These are phyloP conservation scores for Phymanthus crucifer DNA, from an alignment of 92 coral and sea anemone genomes.

Conservation along the genomic window DNA sequence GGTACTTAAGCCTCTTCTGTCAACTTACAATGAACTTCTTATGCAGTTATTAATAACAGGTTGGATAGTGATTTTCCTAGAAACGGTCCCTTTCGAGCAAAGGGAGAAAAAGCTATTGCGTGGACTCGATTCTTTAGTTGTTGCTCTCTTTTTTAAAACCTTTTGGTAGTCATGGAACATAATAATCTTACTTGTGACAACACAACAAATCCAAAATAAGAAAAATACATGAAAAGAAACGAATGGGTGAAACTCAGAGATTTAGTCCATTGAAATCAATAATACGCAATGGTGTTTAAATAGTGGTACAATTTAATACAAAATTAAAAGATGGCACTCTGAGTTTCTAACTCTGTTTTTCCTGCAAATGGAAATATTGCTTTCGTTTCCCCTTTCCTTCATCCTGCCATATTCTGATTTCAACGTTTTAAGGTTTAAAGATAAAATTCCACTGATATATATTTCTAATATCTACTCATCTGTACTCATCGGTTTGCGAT, in stretches of 20 bases:
- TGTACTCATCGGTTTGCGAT: not conserved
- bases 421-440: too few relatives aligned
- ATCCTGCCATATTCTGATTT: too few relatives aligned
- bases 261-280: not conserved
- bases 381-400: too few relatives aligned
- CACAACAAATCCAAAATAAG: not conserved
- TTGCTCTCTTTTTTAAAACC: not conserved
- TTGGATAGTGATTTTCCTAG: constrained; percentile 41
- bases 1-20: constrained; percentile 17
- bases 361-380: too few relatives aligned
- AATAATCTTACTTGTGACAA: not conserved
- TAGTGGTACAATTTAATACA: not conserved
- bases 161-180: constrained; percentile 2
- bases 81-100: constrained; percentile 12
- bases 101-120: constrained; percentile 4
- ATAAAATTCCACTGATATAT: not conserved
- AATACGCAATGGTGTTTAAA: not conserved
- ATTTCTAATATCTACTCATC: not conserved
- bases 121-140: not conserved
- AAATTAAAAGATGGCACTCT: too few relatives aligned
- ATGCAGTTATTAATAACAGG: constrained; percentile 17
- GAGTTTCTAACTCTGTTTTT: too few relatives aligned
- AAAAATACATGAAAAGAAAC: not conserved
- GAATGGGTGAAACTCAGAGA: not conserved
- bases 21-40: constrained; percentile 21